A percentile compares a stretch with the other conserved stretches of the same genome.
Conservation (phyloP, 2,113 vertebrate species). For the Cichladusa arquata region DNA sequence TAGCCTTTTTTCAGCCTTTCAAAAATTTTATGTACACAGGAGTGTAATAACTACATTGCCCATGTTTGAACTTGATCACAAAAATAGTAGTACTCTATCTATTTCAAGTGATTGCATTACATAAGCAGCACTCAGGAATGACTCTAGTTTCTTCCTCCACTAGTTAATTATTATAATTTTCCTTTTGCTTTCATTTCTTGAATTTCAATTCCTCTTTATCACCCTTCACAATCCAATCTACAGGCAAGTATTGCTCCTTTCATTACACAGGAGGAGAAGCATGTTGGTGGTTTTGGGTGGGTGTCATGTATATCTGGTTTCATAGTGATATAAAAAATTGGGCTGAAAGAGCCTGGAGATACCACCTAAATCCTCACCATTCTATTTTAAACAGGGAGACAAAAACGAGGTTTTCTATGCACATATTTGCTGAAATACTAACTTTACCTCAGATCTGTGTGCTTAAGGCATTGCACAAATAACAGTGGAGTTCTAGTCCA, state of each 20-base stretch:
- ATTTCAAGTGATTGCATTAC: not conserved
- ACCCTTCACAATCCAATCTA: not conserved
- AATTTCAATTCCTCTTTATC: not conserved
- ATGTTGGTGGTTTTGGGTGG: not conserved
- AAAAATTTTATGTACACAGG: not conserved
- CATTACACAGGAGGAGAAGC: not conserved
- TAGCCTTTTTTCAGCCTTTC: not conserved
- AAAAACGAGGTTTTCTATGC: not conserved
- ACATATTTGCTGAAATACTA: constrained; percentile 18
- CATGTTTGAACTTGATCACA: not conserved
- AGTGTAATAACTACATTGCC: not conserved
- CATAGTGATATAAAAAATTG: not conserved
- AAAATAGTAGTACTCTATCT: not conserved
- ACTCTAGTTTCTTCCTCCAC: not conserved
- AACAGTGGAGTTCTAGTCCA: not conserved
- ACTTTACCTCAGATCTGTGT: constrained; percentile 1
- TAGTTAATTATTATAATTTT: not conserved
- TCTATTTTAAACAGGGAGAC: constrained; percentile 1
- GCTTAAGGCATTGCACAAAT: not conserved
- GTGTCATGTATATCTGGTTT: not conserved
- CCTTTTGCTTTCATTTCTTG: not conserved
- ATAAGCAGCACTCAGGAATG: not conserved
- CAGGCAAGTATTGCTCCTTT: not conserved
- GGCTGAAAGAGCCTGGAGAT: not conserved
- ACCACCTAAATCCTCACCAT: not conserved